Percentiles rank a stretch among this genome's conserved stretches.
These are phyloP conservation scores for Bradypodion ventrale DNA, from an alignment of 2,797 vertebrate genomes.

Conservation along the genomic window DNA sequence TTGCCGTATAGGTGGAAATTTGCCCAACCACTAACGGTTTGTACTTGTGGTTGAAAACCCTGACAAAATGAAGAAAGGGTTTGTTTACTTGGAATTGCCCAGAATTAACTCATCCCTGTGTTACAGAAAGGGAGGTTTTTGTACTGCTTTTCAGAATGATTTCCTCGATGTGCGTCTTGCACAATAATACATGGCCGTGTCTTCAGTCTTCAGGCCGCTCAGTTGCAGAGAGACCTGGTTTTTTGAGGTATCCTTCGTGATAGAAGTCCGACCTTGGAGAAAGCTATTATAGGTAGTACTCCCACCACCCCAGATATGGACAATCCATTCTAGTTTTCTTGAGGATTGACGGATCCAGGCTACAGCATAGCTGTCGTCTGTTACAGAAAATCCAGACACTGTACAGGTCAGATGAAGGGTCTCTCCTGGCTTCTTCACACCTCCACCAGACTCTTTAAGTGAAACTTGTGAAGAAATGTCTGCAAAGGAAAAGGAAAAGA, in stretches of 20 bases:
- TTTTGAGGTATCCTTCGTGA: slow-evolving; percentile 7
- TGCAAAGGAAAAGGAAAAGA: not conserved
- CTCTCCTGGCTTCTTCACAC: not conserved
- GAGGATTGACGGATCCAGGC: accelerated
- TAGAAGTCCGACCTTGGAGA: not conserved
- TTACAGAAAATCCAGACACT: not conserved
- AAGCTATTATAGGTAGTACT: not conserved
- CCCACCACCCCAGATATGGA: not conserved
- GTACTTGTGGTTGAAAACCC: not conserved
- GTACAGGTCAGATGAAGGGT: not conserved
- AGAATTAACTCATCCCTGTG: not conserved
- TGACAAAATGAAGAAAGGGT: not conserved
- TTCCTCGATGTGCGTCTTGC: not conserved
- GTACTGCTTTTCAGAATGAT: not conserved
- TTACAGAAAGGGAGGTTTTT: not conserved
- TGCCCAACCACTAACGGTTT: too few relatives aligned
- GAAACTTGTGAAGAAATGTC: not conserved
- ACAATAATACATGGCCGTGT: slow-evolving; percentile 38
- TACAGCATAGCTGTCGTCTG: accelerated
- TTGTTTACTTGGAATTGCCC: not conserved
- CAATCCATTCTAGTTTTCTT: not conserved
- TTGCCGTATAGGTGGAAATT: too few relatives aligned
- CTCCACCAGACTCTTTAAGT: not conserved
- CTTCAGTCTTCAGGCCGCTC: not conserved
- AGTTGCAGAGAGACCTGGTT: slow-evolving; percentile 7